Conservation (phyloP, 2,888 invertebrate genomes). For the Clunio marinus region DNA sequence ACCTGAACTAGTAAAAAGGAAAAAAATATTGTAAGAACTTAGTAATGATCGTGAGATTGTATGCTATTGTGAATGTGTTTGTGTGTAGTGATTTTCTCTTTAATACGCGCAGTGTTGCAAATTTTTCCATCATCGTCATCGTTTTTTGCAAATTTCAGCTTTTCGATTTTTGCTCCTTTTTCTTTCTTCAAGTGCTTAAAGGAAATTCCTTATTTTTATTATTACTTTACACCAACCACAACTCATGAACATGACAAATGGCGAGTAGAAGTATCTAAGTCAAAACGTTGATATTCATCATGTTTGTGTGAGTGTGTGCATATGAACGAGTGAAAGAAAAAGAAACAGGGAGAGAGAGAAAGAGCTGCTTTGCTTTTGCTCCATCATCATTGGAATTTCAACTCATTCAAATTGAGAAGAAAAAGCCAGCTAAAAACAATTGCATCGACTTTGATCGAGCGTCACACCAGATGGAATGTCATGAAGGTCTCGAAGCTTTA, state of each 20-base stretch:
- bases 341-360: background rate
- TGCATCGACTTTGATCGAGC: constrained; percentile 10
- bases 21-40: background rate
- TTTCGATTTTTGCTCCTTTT: background rate
- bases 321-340: background rate
- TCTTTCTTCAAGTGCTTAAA: background rate
- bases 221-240: too few relatives aligned
- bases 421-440: background rate
- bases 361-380: background rate
- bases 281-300: too few relatives aligned
- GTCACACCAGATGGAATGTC: background rate
- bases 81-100: constrained; percentile 38
- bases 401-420: background rate
- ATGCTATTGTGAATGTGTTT: constrained; percentile 11
- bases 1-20: constrained; percentile 1
- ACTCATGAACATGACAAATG: too few relatives aligned
- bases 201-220: too few relatives aligned
- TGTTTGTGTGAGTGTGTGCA: background rate
- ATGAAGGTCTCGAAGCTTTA: constrained; percentile 20
- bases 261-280: too few relatives aligned
- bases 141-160: background rate
- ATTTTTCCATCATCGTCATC: constrained; percentile 35
- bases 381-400: background rate
- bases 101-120: constrained; percentile 32
- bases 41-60: constrained; percentile 14